Conservation (phyloP, 2,888 invertebrate genomes). For the Ochropacha duplaris region DNA sequence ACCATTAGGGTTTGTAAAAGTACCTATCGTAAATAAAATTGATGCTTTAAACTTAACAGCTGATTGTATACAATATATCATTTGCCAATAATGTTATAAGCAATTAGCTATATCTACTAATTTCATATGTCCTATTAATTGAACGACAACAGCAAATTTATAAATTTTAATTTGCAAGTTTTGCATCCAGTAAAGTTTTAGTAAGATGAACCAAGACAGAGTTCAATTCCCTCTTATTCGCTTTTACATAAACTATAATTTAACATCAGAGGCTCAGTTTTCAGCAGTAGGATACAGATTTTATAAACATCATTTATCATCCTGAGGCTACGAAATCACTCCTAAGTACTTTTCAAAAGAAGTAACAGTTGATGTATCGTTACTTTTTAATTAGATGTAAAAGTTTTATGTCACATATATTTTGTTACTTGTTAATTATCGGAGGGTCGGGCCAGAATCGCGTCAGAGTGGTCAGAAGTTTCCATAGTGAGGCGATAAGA, state of each 20-base stretch:
- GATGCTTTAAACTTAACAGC: neutral
- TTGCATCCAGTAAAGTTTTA: neutral
- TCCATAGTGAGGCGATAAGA: conserved; percentile 63
- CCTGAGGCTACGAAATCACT: neutral
- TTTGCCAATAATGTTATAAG: no score
- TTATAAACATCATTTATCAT: neutral
- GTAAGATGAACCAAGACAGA: neutral
- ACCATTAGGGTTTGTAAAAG: no score
- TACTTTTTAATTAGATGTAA: neutral
- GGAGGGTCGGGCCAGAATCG: conserved; percentile 29
- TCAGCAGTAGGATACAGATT: neutral
- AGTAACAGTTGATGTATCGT: neutral
- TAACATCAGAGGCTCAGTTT: neutral
- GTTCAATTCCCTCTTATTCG: neutral
- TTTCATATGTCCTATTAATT: neutral
- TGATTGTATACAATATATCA: no score
- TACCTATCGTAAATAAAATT: no score
- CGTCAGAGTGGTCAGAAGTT: conserved; percentile 60
- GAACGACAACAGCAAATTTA: neutral
- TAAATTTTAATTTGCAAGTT: neutral
- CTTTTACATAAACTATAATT: neutral
- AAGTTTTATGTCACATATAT: neutral
- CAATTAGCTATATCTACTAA: neutral
- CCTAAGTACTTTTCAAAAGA: neutral
- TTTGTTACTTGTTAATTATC: conserved; percentile 4